Conservation (phyloP, 2,113 vertebrate species). For the Pterocles gutturalis region DNA sequence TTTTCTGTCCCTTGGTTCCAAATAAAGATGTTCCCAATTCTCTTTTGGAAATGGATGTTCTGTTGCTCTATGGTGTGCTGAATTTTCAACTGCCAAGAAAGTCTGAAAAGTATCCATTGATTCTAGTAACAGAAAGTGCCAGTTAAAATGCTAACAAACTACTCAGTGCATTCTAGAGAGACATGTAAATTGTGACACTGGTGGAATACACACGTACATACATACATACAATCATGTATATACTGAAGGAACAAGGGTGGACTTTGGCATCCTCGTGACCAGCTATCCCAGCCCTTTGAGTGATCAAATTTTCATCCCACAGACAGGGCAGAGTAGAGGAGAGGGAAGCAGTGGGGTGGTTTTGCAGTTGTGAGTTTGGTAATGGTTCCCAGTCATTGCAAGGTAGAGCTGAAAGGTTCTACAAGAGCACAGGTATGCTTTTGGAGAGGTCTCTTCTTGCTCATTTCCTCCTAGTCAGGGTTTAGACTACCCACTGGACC, state of each 20-base stretch:
- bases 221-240: background rate
- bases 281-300: background rate
- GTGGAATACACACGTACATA: background rate
- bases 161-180: background rate
- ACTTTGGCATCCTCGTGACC: background rate
- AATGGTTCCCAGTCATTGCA: background rate
- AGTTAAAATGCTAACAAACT: background rate
- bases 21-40: background rate
- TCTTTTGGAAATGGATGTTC: background rate
- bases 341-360: background rate
- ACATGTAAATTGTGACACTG: background rate
- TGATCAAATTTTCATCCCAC: background rate
- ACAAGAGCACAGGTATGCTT: accelerated
- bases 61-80: background rate
- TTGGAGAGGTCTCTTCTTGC: background rate
- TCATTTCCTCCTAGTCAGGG: background rate
- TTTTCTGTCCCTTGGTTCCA: background rate
- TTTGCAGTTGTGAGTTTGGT: background rate
- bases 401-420: background rate
- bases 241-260: background rate
- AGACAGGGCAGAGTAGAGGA: background rate
- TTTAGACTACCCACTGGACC: background rate
- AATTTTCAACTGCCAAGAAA: background rate
- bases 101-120: background rate
- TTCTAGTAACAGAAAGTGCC: background rate